phyloP scores from a whole-genome alignment of 2,888 invertebrate species.

The Yponomeuta evonymella region DNA sequence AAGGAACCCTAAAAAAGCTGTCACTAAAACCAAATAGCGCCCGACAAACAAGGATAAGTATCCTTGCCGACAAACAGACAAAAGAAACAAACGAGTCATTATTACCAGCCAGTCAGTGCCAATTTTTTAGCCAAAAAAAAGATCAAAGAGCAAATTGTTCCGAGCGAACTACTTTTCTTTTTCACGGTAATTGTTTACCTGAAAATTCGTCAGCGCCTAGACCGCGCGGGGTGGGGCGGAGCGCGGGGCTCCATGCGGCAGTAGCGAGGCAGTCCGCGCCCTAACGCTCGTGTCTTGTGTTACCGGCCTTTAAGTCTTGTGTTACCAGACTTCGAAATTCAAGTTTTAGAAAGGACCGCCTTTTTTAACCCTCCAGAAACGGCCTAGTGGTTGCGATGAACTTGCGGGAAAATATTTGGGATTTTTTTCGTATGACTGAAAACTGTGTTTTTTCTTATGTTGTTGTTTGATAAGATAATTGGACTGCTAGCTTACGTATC shows the following conservation, averaged over 20 bases:
- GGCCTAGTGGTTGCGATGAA: slow-evolving; percentile 1
- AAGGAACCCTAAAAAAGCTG: too few relatives aligned
- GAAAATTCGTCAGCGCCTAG: slow-evolving; percentile 1
- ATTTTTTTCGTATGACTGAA: slow-evolving; percentile 43
- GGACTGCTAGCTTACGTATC: slow-evolving; percentile 30
- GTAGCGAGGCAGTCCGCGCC: slow-evolving; percentile 1
- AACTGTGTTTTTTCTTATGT: slow-evolving; percentile 20
- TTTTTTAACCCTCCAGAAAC: background rate
- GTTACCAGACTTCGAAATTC: slow-evolving; percentile 3
- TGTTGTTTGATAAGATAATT: slow-evolving; percentile 54
- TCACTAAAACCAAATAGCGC: too few relatives aligned
- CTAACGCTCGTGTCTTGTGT: background rate
- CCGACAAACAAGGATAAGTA: too few relatives aligned
- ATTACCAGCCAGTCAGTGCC: too few relatives aligned
- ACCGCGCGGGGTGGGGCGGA: background rate
- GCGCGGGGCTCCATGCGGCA: background rate
- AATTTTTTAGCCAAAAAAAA: background rate
- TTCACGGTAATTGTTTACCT: slow-evolving; percentile 3
- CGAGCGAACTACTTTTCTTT: background rate
- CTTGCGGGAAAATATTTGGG: slow-evolving; percentile 6
- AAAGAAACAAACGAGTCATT: background rate
- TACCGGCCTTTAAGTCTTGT: background rate
- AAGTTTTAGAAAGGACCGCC: background rate
- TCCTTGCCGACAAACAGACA: background rate
- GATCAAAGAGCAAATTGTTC: background rate